These are phyloP conservation scores for Hemibagrus wyckioides DNA, from an alignment of 2,113 vertebrate genomes.

Conservation along the genomic window DNA sequence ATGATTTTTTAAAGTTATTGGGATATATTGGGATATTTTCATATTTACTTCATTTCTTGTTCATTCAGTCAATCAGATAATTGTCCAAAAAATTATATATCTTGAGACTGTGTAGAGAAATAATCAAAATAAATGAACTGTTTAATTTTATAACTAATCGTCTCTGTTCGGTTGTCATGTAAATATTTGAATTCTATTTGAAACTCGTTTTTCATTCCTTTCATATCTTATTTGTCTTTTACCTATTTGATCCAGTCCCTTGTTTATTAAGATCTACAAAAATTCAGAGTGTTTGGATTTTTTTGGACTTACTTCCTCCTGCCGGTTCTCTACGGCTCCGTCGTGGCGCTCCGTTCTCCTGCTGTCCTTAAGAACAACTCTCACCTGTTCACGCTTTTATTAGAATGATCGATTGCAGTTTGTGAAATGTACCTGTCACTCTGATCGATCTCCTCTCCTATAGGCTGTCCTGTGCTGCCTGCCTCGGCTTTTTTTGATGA, in stretches of 20 bases:
- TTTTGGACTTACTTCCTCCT: not conserved
- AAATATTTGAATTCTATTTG: not conserved
- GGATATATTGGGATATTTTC: not conserved
- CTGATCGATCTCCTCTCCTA: conserved; percentile 66
- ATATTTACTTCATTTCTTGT: not conserved
- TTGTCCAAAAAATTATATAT: not conserved
- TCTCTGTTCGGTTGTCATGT: not conserved
- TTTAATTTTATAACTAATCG: not conserved
- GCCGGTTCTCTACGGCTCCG: not conserved
- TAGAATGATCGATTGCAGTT: conserved; percentile 63
- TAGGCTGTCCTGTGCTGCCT: conserved; percentile 17
- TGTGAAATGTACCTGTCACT: conserved; percentile 68
- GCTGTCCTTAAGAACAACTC: conserved; percentile 36
- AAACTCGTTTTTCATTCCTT: not conserved
- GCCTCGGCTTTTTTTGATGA: conserved; percentile 59
- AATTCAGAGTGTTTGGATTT: not conserved
- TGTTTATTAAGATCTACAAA: not conserved
- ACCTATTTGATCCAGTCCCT: not conserved
- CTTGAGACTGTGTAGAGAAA: no score
- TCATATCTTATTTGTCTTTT: not conserved
- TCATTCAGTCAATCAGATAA: not conserved
- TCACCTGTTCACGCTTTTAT: conserved; percentile 58
- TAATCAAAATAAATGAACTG: not conserved
- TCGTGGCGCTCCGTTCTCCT: conserved; percentile 43
- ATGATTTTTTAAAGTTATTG: not conserved